A percentile compares a stretch with the other conserved stretches of the same genome.
Conservation (phyloP, 2,797 vertebrate species). For the Urocyon cinereoargenteus region DNA sequence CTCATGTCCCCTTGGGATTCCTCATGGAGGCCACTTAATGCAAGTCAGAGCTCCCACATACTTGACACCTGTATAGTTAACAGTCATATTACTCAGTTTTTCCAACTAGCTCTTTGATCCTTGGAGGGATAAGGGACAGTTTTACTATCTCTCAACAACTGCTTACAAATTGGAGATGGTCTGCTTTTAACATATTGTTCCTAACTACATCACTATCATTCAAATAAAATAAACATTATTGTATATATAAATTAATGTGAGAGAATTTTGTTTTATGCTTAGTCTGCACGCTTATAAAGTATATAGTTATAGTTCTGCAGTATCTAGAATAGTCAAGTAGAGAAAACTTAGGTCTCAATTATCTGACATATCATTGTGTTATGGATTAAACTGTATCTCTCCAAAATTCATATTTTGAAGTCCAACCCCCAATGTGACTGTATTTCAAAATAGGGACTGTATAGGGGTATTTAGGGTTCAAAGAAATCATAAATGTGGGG, state of each 20-base stretch:
- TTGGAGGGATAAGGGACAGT: not conserved
- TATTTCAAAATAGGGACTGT: not conserved
- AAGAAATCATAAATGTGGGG: not conserved
- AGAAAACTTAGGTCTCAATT: not conserved
- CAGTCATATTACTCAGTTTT: not conserved
- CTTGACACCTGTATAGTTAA: not conserved
- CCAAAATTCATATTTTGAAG: not conserved
- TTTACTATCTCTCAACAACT: not conserved
- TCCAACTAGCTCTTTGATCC: not conserved
- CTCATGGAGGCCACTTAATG: not conserved
- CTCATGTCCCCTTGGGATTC: too few relatives aligned
- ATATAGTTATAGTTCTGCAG: not conserved
- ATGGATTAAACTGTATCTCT: not conserved
- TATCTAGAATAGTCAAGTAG: not conserved
- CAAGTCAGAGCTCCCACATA: not conserved
- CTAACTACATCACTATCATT: not conserved
- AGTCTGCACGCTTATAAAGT: not conserved
- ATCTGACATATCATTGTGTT: not conserved
- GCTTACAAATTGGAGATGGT: not conserved
- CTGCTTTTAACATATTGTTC: not conserved
- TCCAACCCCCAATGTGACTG: accelerated
- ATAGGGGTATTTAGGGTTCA: not conserved
- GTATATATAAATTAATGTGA: not conserved
- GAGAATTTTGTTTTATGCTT: not conserved
- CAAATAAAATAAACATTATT: not conserved